Conservation (phyloP, 2,113 vertebrate species). For the Gracilinanus agilis region DNA sequence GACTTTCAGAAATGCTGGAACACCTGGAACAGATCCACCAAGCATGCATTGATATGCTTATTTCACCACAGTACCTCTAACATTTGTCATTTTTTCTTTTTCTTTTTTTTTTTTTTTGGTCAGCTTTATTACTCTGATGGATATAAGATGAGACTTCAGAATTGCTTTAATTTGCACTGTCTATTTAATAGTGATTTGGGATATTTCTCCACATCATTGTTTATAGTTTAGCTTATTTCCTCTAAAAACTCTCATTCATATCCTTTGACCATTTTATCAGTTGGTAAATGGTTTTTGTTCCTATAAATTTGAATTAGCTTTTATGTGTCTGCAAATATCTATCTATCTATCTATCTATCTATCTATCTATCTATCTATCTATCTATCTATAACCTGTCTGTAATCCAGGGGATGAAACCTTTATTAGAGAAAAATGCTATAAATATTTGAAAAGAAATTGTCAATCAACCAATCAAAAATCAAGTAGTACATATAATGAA, state of each 20-base stretch:
- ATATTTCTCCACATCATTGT: background rate
- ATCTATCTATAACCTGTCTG: background rate
- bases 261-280: background rate
- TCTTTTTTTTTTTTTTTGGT: background rate
- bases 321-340: too few relatives aligned
- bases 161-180: background rate
- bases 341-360: too few relatives aligned
- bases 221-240: background rate
- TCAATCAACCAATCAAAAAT: background rate
- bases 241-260: background rate
- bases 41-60: background rate
- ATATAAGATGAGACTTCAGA: background rate
- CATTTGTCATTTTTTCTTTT: background rate
- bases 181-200: background rate
- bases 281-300: background rate
- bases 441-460: background rate
- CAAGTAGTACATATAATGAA: background rate
- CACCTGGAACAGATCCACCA: background rate
- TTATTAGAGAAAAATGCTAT: background rate
- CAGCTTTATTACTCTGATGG: background rate
- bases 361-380: background rate
- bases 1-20: background rate
- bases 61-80: background rate
- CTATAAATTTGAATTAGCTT: too few relatives aligned
- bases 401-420: background rate